Evolutionary conservation across 1,140 invertebrate genomes (phyloP), one percentile per base, ranked within the genome.

Genomic region (Sarcophaga bullata): DNA sequence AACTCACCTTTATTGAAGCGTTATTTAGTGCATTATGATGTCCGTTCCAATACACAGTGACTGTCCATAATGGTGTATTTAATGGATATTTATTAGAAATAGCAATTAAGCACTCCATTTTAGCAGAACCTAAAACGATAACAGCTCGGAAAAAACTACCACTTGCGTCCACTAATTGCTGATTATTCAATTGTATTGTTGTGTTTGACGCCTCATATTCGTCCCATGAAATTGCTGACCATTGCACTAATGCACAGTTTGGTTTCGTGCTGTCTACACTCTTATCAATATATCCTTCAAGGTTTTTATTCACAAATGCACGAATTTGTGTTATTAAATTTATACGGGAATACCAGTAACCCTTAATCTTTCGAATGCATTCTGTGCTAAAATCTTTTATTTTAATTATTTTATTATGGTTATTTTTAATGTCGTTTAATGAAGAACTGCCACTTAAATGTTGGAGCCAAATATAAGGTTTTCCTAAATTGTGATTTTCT

Each of bases 401-500:
- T 89, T 50, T 91, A 86, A 85, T 88, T 89, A 84, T 58, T 81
- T 82, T 50, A 84, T 84, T 54, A 83, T 73, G 0, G 82, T 85
- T 82, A 84, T 49, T 76, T 50, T 52, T 91, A 91, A 15, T 95
- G 90, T 10, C 94, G 90, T 87, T 86, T 0, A 80, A 82, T 86
- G 97, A 97, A 88, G 96, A 93, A 80, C 97, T 90, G 3, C 97
- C 96, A 86, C 95, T 95, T 90, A 98, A 93, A 90, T 93, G 93
- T 90, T 99, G 97, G 2, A 95, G 95, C 97, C 97, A 99, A 84
- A 93, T 92, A 86, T 97, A 98, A 0, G 97, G 96, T 84, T 93
- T 93, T 0, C 97, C 97, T 80, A 95, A 89, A 90, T 93, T 91
- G 75, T 90, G 85, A 19, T 84, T 83, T 15, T 80, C 49, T 8